These are phyloP conservation scores for Cottus gobio DNA, from an alignment of 2,113 vertebrate species.

Conservation along the genomic window DNA sequence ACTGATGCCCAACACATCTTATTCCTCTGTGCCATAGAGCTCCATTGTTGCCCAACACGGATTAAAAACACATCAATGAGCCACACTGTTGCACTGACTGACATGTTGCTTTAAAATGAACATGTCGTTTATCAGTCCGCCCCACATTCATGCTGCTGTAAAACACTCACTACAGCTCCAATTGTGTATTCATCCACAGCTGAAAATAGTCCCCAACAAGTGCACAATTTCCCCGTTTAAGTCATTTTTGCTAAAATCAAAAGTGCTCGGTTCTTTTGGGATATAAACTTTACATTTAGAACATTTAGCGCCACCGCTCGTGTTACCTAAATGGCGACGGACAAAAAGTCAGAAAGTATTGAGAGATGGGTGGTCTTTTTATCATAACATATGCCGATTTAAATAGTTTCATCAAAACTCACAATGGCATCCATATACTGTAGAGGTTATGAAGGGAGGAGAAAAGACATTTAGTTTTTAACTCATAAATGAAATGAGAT, in stretches of 20 bases:
- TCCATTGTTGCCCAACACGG: neutral
- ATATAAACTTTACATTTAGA: neutral
- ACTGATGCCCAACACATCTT: neutral
- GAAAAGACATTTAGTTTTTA: conserved; percentile 24
- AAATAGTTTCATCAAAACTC: conserved; percentile 4
- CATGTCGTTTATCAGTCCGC: neutral
- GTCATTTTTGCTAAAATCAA: neutral
- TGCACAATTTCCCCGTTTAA: neutral
- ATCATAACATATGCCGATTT: neutral
- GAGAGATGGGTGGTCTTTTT: neutral
- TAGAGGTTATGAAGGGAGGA: neutral
- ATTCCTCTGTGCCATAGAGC: neutral
- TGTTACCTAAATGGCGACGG: too few relatives aligned
- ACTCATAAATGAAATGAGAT: conserved; percentile 29
- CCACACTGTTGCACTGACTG: neutral
- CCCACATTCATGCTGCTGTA: neutral
- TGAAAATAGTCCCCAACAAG: conserved; percentile 11
- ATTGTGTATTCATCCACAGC: neutral
- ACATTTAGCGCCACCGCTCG: too few relatives aligned
- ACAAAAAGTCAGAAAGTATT: neutral
- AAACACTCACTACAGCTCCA: neutral
- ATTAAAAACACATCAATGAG: conserved; percentile 19
- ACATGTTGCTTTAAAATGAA: neutral
- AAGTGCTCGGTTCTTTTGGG: neutral
- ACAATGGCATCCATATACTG: neutral